Evolutionary conservation across 2,113 vertebrate species (phyloP), one percentile per base, ranked within the genome.

Genomic region (Chamaea fasciata): DNA sequence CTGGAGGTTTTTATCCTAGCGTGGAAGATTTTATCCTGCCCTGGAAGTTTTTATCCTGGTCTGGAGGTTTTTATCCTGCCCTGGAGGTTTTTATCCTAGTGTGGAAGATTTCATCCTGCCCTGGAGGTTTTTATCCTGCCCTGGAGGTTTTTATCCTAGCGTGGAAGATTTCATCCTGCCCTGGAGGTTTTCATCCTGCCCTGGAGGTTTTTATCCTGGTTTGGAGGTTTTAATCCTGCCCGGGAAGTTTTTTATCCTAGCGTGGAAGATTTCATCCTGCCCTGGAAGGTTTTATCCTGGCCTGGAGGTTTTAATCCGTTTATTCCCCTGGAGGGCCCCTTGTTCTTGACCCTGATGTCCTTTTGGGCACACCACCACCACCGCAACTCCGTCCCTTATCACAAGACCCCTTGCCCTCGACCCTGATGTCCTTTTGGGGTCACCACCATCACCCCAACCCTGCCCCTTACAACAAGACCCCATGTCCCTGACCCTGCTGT

Each of bases 1-100:
- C 3, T 35, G 33, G 33, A 15, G 18, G 22, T 1, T n/a, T 47
- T 68, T 68, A 14, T 68, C 3, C 33, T 24, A 4, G 3, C 0
- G 3, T 67, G 31, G 42, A 24, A 11, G 6, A 9, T 46, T 65
- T 46, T 46, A 24, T 33, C 6, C 31, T 7, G 8, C 1, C 2
- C 4, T 30, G 67, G 13, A 37, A 13, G 10, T 8, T 50, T 69
- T 50, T 49, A 37, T 50, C 4, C 13, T 4, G 3, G 2, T 1
- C 5, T 27, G 44, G 24, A 28, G 2, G 8, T 13, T 67, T 65
- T n/a, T 46, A 64, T 64, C 7, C 63, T 9, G 22, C 0, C 11
- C 37, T 33, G 62, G 27, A 42, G 13, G 23, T 21, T 41, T 67
- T 46, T 13, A 17, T 26, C 11, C 28, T 15, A 3, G 3, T 2